These are phyloP conservation scores for Grantiella picta DNA, from an alignment of 2,113 vertebrate species.

Conservation along the genomic window DNA sequence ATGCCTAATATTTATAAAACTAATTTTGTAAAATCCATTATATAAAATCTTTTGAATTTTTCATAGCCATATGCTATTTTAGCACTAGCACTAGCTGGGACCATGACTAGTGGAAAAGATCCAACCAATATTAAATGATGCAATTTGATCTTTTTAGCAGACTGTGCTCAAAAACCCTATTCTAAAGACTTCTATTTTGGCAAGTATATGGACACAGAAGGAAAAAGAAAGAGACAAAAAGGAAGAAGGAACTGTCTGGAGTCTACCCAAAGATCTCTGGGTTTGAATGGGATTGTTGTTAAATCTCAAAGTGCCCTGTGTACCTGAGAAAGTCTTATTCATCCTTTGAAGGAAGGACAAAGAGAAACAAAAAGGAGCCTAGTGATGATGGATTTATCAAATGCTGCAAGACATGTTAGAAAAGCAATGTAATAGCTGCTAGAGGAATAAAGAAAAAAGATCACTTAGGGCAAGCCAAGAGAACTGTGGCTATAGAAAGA, in stretches of 20 bases:
- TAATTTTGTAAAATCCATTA: not conserved
- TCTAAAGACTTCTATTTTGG: constrained; percentile 17
- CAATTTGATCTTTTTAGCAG: constrained; percentile 35
- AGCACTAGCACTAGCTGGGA: not conserved
- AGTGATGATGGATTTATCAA: constrained; percentile 38
- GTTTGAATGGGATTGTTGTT: constrained; percentile 44
- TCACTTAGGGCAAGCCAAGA: not conserved
- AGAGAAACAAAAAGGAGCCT: constrained; percentile 19
- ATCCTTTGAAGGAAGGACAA: constrained; percentile 47
- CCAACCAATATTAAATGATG: constrained; percentile 13
- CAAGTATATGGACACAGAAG: not conserved
- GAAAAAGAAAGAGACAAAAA: constrained; percentile 10
- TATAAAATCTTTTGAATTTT: constrained; percentile 20
- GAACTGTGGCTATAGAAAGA: not conserved
- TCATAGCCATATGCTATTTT: constrained; percentile 34
- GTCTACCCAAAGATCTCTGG: constrained; percentile 1
- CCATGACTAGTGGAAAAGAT: constrained; percentile 14
- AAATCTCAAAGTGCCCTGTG: constrained; percentile 28
- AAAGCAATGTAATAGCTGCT: constrained; percentile 13
- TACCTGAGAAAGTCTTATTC: constrained; percentile 54
- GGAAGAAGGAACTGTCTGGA: constrained; percentile 18
- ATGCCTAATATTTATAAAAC: constrained; percentile 29
- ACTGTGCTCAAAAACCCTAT: not conserved
- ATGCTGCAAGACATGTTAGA: not conserved
- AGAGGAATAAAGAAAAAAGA: not conserved